Conservation (phyloP, 2,888 invertebrate species). For the Anthoptus insignis region DNA sequence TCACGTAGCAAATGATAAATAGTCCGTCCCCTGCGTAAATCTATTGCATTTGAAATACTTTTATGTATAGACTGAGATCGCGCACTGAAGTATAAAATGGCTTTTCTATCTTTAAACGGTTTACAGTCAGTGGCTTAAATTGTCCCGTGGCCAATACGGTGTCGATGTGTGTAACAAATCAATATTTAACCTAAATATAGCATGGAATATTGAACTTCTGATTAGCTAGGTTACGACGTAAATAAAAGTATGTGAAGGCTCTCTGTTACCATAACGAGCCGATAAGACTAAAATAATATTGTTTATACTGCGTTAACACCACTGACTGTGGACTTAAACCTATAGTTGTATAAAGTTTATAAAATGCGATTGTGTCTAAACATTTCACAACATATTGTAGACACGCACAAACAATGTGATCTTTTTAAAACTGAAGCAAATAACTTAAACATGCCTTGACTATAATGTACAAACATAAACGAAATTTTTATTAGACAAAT, state of each 20-base stretch:
- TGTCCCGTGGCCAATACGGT: no score
- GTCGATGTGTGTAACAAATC: no score
- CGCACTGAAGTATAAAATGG: conserved; percentile 17
- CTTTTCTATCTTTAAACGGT: conserved; percentile 5
- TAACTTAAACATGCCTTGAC: conserved; percentile 62
- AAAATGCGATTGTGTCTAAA: conserved; percentile 32
- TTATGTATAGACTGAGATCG: conserved; percentile 42
- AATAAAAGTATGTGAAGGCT: background rate
- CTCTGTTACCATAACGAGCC: no score
- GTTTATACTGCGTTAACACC: background rate
- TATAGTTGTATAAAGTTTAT: conserved; percentile 33
- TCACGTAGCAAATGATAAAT: conserved; percentile 46
- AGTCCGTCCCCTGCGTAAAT: conserved; percentile 66
- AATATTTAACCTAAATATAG: no score
- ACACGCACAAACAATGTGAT: conserved; percentile 78
- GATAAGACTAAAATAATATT: no score
- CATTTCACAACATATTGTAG: conserved; percentile 47
- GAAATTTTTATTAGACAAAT: conserved; percentile 36
- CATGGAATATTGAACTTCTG: no score
- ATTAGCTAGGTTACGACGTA: no score
- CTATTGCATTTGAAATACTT: conserved; percentile 62
- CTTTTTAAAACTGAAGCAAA: conserved; percentile 49
- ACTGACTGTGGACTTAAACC: conserved; percentile 13
- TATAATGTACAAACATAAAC: conserved; percentile 53
- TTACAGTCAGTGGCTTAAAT: conserved; percentile 9